phyloP scores from a whole-genome alignment of 2,888 invertebrate species.

The Habrosyne pyritoides region DNA sequence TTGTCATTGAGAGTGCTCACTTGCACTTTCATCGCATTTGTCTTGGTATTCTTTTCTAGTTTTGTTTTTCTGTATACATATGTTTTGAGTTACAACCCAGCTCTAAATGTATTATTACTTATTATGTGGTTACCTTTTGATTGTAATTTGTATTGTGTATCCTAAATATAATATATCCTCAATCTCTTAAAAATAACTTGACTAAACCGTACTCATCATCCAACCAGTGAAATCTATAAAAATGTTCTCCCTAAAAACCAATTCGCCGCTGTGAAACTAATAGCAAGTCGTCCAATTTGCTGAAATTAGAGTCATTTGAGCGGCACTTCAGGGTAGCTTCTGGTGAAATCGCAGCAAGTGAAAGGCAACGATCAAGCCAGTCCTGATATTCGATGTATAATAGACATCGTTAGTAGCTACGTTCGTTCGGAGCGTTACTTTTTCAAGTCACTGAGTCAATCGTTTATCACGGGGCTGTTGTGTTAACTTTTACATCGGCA shows the following conservation, averaged over 20 bases:
- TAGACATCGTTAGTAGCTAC: conserved; percentile 75
- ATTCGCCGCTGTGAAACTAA: conserved; percentile 34
- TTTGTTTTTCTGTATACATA: too few species aligned
- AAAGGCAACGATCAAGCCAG: conserved; percentile 48
- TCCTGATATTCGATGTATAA: conserved; percentile 65
- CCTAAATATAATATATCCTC: too few species aligned
- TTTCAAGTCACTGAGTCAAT: conserved; percentile 83
- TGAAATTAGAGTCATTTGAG: conserved; percentile 59
- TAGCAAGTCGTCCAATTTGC: conserved; percentile 46
- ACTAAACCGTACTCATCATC: too few species aligned
- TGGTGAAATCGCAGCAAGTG: conserved; percentile 48
- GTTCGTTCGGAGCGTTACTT: conserved; percentile 76
- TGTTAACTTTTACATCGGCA: conserved; percentile 73
- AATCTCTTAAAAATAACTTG: too few species aligned
- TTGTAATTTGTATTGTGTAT: too few species aligned
- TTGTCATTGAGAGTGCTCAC: too few species aligned
- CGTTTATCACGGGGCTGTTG: conserved; percentile 82
- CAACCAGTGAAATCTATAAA: background rate
- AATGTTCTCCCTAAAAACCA: conserved; percentile 13
- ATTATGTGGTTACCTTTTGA: too few species aligned
- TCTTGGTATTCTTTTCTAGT: too few species aligned
- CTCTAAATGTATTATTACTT: too few species aligned
- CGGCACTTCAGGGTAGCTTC: conserved; percentile 35
- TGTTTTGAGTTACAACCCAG: too few species aligned
- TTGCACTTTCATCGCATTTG: too few species aligned